Conservation (phyloP, 2,888 invertebrate genomes). For the Gastrophysa polygoni region DNA sequence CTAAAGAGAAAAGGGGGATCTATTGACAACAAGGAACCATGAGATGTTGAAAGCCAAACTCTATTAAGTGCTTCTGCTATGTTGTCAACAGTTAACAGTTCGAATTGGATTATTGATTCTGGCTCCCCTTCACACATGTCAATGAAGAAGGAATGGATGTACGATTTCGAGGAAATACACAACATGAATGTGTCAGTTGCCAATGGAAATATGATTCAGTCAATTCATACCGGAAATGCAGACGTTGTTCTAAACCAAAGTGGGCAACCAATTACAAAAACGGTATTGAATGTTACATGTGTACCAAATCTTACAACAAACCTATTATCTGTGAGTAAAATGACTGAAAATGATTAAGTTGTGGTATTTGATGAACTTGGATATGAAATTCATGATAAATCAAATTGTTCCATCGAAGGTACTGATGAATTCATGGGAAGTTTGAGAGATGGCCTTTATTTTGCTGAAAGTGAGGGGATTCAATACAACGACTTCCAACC, state of each 20-base stretch:
- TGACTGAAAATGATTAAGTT: neutral
- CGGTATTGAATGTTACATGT: neutral
- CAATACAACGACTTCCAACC: neutral
- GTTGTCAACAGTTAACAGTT: neutral
- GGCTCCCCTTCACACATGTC: neutral
- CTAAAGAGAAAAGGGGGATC: neutral
- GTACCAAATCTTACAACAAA: no score
- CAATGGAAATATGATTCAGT: neutral
- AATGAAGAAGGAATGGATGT: neutral
- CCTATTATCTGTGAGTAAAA: conserved; percentile 2
- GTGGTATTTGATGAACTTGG: neutral
- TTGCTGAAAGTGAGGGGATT: neutral
- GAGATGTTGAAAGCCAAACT: neutral
- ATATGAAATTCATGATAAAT: neutral
- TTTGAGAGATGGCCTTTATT: neutral
- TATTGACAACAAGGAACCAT: neutral
- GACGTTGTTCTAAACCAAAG: neutral
- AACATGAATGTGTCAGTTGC: neutral
- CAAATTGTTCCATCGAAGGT: neutral
- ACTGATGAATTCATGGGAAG: neutral
- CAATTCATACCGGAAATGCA: neutral
- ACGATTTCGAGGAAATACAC: neutral
- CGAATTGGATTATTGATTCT: neutral
- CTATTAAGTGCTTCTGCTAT: conserved; percentile 1
- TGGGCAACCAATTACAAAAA: neutral